Conservation (phyloP, 2,797 vertebrate species). For the Crenuchus spilurus region DNA sequence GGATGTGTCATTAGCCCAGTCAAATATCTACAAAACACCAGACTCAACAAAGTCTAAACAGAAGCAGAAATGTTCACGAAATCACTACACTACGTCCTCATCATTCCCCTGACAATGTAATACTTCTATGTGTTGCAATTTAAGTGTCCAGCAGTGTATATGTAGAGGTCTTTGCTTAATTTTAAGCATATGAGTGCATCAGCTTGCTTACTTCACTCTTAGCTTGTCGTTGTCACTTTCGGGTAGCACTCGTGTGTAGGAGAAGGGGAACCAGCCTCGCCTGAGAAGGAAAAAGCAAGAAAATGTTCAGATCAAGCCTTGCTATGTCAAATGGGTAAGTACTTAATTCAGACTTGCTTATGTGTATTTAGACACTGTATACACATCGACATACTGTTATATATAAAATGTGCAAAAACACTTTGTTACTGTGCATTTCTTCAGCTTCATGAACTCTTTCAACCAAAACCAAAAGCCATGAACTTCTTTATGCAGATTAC, state of each 20-base stretch:
- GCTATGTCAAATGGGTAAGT: background rate
- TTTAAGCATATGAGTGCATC: background rate
- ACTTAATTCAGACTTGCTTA: background rate
- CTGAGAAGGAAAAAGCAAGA: conserved; percentile 66
- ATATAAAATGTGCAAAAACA: background rate
- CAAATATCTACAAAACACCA: background rate
- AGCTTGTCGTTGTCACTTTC: conserved; percentile 84
- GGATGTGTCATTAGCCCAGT: background rate
- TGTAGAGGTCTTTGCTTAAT: background rate
- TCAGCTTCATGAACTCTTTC: too few species aligned
- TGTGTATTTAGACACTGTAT: too few species aligned
- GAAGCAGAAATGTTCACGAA: background rate
- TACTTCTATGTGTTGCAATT: too few species aligned
- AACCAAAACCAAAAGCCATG: too few species aligned
- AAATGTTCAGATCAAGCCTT: background rate
- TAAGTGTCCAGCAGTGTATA: too few species aligned
- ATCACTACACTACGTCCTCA: background rate
- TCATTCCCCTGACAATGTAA: background rate
- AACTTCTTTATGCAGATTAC: too few species aligned
- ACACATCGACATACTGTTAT: too few species aligned
- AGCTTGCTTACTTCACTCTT: conserved; percentile 84
- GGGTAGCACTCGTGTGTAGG: conserved; percentile 94
- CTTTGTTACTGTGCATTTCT: too few species aligned
- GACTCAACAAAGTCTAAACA: background rate
- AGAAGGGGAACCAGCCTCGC: conserved; percentile 99